phyloP scores from a whole-genome alignment of 2,797 vertebrate genomes.

The Kryptolebias ocellatus region DNA sequence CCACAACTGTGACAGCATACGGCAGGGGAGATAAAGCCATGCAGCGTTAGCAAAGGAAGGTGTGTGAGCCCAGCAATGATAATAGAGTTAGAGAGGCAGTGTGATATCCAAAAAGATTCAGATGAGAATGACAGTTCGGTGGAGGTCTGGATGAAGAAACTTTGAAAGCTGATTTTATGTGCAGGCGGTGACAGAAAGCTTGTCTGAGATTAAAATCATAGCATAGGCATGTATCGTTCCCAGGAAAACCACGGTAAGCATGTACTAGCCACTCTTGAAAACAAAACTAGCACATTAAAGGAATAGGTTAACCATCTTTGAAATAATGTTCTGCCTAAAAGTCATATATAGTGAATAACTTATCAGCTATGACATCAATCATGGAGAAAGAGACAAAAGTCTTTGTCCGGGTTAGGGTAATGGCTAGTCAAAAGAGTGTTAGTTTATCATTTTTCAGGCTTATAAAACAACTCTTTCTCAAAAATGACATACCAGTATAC shows the following conservation, averaged over 20 bases:
- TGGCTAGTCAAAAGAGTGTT: too few relatives aligned
- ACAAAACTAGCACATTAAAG: too few relatives aligned
- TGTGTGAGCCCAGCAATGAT: slow-evolving; percentile 48
- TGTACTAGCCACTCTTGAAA: too few relatives aligned
- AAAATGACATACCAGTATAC: too few relatives aligned
- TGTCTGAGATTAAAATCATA: slow-evolving; percentile 22
- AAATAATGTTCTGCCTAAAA: too few relatives aligned
- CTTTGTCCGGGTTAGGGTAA: too few relatives aligned
- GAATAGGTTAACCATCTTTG: too few relatives aligned
- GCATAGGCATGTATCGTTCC: slow-evolving; percentile 17
- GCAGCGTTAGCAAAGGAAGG: slow-evolving; percentile 51
- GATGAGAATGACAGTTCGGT: slow-evolving; percentile 39
- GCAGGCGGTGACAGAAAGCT: slow-evolving; percentile 20
- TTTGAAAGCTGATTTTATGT: slow-evolving; percentile 37
- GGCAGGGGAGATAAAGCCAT: slow-evolving; percentile 54
- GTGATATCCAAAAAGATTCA: slow-evolving; percentile 35
- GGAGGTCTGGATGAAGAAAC: slow-evolving; percentile 22
- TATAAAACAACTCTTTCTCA: too few relatives aligned
- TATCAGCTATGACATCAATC: too few relatives aligned
- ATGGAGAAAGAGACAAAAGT: too few relatives aligned
- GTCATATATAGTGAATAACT: too few relatives aligned
- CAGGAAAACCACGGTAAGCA: neutral
- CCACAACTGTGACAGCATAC: slow-evolving; percentile 57
- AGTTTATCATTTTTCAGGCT: too few relatives aligned
- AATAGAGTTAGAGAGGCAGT: slow-evolving; percentile 58